Evolutionary conservation across 2,888 invertebrate species (phyloP), one percentile per base, ranked within the genome.

Genomic region (Pherbina coryleti): DNA sequence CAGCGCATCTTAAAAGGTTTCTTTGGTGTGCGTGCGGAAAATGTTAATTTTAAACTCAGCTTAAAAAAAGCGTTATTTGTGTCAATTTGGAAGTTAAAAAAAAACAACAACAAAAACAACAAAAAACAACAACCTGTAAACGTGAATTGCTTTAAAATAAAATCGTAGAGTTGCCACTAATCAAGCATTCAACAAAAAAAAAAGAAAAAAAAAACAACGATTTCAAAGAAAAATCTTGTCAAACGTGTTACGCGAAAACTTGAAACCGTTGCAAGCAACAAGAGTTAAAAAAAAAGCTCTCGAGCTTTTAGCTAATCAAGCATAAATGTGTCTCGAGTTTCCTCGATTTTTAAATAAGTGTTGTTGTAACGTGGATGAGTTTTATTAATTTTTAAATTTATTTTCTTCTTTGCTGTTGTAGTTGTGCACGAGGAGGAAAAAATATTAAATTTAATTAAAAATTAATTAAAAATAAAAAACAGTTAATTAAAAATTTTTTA

Each of bases 231-330:
- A n/a, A 55, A 60, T 73, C 60, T 49, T 44, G 73, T 60, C 62
- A 73, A 73, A 73, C 73, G 31, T 73, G 73, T 73, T 62, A 34
- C 19, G 73, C 49, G 51, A 70, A 44, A 64, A 64, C 34, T 64
- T 64, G 69, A 49, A 44, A 22, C 8, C 67, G 67, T 22, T 37
- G 67, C 22, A 22, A 67, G 44, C 8, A 37, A 37, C 34, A 22
- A 44, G 11, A 67, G n/a, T n/a, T 34, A 17, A 44, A 51, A 11
- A 17, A 5, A 51, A 28, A 66, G 66, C 66, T 66, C 44, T 66
- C 22, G 37, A 60, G 25, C 60, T 28, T 53, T 72, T n/a, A 22
- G 37, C 67, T 22, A 67, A 34, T 37, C 34, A 67, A n/a, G 67
- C 67, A 67, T 44, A 44, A 34, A 44, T 69, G 69, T 69, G 51